These are phyloP conservation scores for Cryptotermes secundus DNA, from an alignment of 1,140 invertebrate species.

Conservation along the genomic window DNA sequence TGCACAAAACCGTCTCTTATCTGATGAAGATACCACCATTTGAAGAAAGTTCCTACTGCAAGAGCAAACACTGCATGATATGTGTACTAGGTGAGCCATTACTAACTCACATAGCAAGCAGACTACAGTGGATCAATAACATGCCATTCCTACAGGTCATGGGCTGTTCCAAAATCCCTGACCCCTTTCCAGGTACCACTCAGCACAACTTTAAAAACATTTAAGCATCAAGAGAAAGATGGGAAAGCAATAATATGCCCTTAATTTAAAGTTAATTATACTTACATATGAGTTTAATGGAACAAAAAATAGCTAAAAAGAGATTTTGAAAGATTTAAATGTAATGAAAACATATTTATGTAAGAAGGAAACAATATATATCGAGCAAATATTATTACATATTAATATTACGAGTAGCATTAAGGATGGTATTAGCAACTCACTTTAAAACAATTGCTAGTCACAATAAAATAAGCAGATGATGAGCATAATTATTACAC, in stretches of 20 bases:
- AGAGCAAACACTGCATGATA: not conserved
- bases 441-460: not conserved
- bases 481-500: not conserved
- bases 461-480: not conserved
- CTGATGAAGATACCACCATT: not conserved
- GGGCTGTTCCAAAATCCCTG: not conserved
- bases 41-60: not conserved
- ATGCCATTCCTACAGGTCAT: not conserved
- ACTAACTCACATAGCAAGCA: not conserved
- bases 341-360: not conserved
- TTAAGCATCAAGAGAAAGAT: not conserved
- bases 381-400: not conserved
- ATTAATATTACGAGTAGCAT: not conserved
- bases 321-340: not conserved
- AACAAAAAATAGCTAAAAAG: not conserved
- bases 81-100: not conserved
- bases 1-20: not conserved
- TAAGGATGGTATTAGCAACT: not conserved
- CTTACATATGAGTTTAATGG: not conserved
- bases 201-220: not conserved
- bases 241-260: not conserved
- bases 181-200: not conserved
- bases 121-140: conserved; percentile 6
- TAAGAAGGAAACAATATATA: not conserved
- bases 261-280: not conserved